phyloP scores from a whole-genome alignment of 1,140 invertebrate genomes.

The Brachionus paranguensis region DNA sequence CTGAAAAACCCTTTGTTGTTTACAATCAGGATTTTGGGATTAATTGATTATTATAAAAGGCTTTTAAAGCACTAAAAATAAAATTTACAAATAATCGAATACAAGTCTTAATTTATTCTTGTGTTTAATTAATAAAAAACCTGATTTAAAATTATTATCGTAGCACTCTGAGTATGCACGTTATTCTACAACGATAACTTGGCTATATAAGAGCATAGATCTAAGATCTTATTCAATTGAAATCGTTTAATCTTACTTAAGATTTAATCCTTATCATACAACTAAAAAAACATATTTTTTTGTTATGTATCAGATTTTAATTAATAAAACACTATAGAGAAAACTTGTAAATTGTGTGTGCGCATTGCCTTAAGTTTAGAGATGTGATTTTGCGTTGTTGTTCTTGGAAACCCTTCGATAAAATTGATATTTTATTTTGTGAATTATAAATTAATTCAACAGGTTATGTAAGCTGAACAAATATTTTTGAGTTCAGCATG shows the following conservation, averaged over 20 bases:
- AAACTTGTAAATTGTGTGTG: not conserved
- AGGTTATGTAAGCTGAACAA: not conserved
- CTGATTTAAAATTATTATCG: not conserved
- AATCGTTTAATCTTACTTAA: slow-evolving; percentile 10
- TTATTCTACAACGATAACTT: not conserved
- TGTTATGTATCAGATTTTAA: not conserved
- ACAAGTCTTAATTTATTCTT: not conserved
- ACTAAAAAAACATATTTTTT: not conserved
- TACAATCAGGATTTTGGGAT: not conserved
- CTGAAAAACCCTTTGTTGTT: not conserved
- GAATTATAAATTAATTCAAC: not conserved
- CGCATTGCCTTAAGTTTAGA: not conserved
- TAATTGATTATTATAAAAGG: not conserved
- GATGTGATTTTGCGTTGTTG: not conserved
- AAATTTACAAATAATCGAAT: not conserved
- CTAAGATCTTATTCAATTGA: not conserved
- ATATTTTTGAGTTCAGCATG: not conserved
- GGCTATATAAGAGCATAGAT: not conserved
- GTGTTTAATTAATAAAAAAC: not conserved
- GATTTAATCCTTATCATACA: slow-evolving; percentile 4
- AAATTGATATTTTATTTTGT: not conserved
- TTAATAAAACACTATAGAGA: not conserved
- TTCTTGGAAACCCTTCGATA: not conserved
- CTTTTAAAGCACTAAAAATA: not conserved
- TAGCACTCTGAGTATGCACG: not conserved